Percentiles rank a stretch among this genome's conserved stretches.
These are phyloP conservation scores for human DNA, from an alignment of 2,113 vertebrate genomes.

Conservation along the genomic window DNA sequence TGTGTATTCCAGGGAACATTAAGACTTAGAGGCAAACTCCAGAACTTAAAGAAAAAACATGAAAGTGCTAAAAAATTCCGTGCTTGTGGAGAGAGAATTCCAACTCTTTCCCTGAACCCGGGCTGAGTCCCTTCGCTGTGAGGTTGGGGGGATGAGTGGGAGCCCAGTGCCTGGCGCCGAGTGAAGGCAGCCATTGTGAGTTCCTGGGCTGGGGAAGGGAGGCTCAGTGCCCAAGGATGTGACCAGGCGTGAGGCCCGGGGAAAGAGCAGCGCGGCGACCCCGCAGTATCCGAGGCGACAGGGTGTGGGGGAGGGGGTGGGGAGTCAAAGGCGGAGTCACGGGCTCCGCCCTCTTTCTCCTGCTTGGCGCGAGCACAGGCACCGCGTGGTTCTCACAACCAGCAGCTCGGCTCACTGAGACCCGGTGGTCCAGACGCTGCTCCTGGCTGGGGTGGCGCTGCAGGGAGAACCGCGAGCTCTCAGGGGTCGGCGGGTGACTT, in stretches of 20 bases:
- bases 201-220: neutral
- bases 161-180: neutral
- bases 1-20: neutral
- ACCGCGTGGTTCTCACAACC: neutral
- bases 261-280: neutral
- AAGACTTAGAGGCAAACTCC: conserved; percentile 27
- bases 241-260: neutral
- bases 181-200: conserved; percentile 48
- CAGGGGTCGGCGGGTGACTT: neutral
- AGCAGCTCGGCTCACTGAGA: neutral
- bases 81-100: neutral
- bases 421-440: neutral
- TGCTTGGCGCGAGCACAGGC: fast-evolving
- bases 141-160: neutral
- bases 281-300: neutral
- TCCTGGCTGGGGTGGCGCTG: neutral
- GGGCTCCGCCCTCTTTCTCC: neutral
- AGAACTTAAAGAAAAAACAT: conserved; percentile 30
- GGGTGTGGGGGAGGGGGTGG: neutral
- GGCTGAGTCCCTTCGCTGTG: neutral
- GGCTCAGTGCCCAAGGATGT: neutral
- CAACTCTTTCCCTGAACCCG: neutral
- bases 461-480: neutral
- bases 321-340: neutral
- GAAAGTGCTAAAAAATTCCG: neutral